Base-by-base conservation (phyloP, 2,888 invertebrate species). In the Trachelus iudaicus region DNA sequence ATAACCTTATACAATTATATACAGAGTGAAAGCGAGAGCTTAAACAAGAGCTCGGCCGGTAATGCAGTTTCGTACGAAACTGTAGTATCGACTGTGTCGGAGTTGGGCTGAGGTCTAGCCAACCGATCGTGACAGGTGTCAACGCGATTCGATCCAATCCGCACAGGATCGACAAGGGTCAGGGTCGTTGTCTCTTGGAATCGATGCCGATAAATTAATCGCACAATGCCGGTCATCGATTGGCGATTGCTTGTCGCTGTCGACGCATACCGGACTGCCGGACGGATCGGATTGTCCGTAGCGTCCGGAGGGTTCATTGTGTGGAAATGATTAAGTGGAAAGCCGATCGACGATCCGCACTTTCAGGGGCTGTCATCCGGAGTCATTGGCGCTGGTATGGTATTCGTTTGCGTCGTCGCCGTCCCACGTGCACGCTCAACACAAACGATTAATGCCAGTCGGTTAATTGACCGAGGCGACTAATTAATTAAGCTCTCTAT, bases 401-500 rank as follows among this genome's bases (percentile, higher is more conserved):
- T 2, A 56, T 15, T 56, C 23, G 56, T 56, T 56, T 56, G 56
- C 56, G 56, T 56, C 9, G 23, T 23, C 23, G 1, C 56, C 9
- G 56, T 56, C 2, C 23, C 69, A 35, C 40, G 30, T 30, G 35
- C 75, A 74, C 68, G 74, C 56, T 69, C 74, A 34, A 34, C 68
- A 31, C 69, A 69, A 69, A 34, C 56, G 69, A 56, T 56, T 77
- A 85, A 83, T 82, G 84, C 79, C 84, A 81, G 85, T 80, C 84
- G 82, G 85, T 88, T 88, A 88, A 88, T 87, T 87, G 85, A 84
- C 79, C 83, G 81, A 79, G 81, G 82, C 83, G 87, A 84, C 87
- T 88, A 87, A 88, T 88, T 88, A 88, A 88, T 88, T 85, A 85
- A 82, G 81, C 85, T 83, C 83, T 81, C 84, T 85, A 84, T 82